Percentiles rank a stretch among this genome's conserved stretches.
Evolutionary conservation across 2,797 vertebrate genomes (phyloP).

Genomic region (Kryptopterus vitreolus): DNA sequence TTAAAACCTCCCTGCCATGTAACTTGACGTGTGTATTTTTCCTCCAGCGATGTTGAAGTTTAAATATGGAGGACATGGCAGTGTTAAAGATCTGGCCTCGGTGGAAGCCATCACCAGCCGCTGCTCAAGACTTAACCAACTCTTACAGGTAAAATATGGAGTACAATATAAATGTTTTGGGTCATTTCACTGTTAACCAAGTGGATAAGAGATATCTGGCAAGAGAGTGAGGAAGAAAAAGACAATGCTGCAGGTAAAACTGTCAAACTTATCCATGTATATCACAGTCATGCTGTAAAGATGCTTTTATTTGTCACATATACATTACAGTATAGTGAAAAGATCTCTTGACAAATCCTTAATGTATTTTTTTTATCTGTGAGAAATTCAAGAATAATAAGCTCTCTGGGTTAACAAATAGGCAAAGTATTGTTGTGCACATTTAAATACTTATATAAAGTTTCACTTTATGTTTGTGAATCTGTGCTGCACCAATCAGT

Average conservation of each 20-base stretch:
- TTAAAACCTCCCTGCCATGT: background rate
- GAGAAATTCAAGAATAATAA: background rate
- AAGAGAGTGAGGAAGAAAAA: background rate
- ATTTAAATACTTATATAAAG: background rate
- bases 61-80: slow-evolving; percentile 81
- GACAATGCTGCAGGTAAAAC: background rate
- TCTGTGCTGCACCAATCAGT: background rate
- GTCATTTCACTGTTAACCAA: too few species aligned
- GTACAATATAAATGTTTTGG: too few species aligned
- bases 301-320: too few species aligned
- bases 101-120: slow-evolving; percentile 85
- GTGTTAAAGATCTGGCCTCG: slow-evolving; percentile 56
- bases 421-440: background rate
- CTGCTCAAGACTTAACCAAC: slow-evolving; percentile 81
- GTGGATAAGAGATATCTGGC: too few species aligned
- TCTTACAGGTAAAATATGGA: slow-evolving; percentile 87
- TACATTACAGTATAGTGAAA: too few species aligned
- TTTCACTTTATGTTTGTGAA: background rate
- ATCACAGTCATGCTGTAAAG: too few species aligned
- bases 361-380: background rate
- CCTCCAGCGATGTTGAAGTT: slow-evolving; percentile 88
- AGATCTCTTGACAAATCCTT: too few species aligned
- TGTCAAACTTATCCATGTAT: background rate
- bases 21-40: background rate
- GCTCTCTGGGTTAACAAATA: background rate